These are phyloP conservation scores for Xenopus laevis DNA, from an alignment of 2,113 vertebrate genomes.

Conservation along the genomic window DNA sequence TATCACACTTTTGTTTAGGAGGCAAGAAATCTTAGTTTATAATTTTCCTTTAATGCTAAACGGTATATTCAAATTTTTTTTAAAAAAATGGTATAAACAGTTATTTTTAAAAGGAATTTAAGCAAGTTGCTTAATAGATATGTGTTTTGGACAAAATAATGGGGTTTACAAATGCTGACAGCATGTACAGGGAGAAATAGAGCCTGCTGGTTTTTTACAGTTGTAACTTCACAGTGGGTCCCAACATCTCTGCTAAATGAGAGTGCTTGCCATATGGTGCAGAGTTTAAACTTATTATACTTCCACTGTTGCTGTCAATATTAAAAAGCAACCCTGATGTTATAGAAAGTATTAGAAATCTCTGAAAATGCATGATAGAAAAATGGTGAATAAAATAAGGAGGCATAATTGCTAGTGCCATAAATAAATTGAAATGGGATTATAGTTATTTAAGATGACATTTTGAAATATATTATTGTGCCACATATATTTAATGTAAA, in stretches of 20 bases:
- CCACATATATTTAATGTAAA: neutral
- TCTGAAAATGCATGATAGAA: neutral
- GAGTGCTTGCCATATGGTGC: neutral
- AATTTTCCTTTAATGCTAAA: no score
- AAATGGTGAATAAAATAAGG: neutral
- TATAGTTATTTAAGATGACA: neutral
- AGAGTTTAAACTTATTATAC: neutral
- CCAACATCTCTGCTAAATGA: neutral
- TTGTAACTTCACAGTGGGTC: neutral
- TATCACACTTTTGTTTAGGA: no score
- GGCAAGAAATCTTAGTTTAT: no score
- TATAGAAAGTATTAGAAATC: neutral
- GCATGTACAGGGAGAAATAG: neutral
- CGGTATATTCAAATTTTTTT: no score
- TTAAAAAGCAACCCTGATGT: neutral
- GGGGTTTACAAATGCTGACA: neutral
- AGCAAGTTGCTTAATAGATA: no score
- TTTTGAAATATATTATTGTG: neutral
- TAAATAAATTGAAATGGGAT: neutral
- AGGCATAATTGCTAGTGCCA: neutral
- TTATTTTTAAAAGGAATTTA: no score
- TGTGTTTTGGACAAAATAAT: neutral
- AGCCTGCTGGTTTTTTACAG: neutral
- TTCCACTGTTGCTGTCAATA: neutral
- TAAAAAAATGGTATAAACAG: no score